Evolutionary conservation across 2,797 vertebrate species (phyloP).

Genomic region (Onychomys torridus): DNA sequence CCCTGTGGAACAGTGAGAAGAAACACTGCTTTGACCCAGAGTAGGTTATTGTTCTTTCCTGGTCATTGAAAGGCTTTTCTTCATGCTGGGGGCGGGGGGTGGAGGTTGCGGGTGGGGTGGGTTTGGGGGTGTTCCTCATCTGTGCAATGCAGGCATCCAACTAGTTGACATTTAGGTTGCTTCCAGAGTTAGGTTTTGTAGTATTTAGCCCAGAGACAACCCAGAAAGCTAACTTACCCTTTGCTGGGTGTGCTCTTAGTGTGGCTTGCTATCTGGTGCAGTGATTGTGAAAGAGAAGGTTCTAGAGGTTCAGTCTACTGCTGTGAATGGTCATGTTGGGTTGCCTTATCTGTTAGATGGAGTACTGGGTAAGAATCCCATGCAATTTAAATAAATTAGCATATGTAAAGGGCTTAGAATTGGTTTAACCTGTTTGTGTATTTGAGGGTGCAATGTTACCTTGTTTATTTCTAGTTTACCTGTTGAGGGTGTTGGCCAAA

Average conservation of each 20-base stretch:
- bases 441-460: neutral
- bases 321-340: neutral
- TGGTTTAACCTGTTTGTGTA: neutral
- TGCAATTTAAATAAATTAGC: conserved; percentile 31
- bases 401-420: neutral
- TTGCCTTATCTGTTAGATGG: conserved; percentile 41
- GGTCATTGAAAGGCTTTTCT: neutral
- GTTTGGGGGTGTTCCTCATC: neutral
- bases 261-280: neutral
- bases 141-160: neutral
- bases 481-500: neutral
- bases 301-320: neutral
- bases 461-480: conserved; percentile 33
- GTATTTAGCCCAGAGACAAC: neutral
- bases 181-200: conserved; percentile 1
- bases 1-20: neutral
- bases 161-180: neutral
- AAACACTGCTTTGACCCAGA: neutral
- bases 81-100: no score
- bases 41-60: neutral
- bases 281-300: neutral
- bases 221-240: neutral
- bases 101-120: no score
- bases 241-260: neutral
- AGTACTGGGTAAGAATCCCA: neutral